Conservation (phyloP, 2,797 vertebrate genomes). For the Artibeus jamaicensis region DNA sequence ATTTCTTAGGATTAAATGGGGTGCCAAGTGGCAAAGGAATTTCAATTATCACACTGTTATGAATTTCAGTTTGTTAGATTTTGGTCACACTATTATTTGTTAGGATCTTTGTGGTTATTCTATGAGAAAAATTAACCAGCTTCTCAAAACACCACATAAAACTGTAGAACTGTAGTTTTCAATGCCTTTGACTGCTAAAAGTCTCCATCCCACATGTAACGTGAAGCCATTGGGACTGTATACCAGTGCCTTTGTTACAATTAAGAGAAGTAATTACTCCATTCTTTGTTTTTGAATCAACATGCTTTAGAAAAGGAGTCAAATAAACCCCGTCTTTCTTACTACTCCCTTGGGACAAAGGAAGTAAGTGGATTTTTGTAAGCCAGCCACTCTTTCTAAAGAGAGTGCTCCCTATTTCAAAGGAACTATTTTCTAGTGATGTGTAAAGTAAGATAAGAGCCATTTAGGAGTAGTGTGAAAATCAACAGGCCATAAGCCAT, state of each 20-base stretch:
- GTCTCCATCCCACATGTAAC: neutral
- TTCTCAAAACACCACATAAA: neutral
- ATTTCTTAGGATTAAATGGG: neutral
- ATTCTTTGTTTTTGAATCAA: constrained; percentile 23
- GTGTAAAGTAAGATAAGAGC: constrained; percentile 53
- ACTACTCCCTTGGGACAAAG: neutral
- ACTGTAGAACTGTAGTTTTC: neutral
- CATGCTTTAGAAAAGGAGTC: neutral
- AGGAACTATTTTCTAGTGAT: neutral
- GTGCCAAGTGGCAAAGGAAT: neutral
- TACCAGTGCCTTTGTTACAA: neutral
- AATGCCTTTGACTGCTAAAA: neutral
- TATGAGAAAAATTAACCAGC: neutral
- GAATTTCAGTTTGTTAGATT: neutral
- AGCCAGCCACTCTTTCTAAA: neutral
- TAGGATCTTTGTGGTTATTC: neutral
- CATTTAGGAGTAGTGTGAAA: constrained; percentile 70
- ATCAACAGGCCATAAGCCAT: constrained; percentile 15
- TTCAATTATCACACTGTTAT: neutral
- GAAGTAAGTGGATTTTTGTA: neutral
- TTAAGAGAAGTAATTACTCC: neutral
- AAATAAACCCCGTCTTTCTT: neutral
- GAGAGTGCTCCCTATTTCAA: neutral
- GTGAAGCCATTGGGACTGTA: neutral
- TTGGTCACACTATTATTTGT: neutral